phyloP scores from a whole-genome alignment of 2,888 invertebrate genomes.

The Lasioglossum leucozonium region DNA sequence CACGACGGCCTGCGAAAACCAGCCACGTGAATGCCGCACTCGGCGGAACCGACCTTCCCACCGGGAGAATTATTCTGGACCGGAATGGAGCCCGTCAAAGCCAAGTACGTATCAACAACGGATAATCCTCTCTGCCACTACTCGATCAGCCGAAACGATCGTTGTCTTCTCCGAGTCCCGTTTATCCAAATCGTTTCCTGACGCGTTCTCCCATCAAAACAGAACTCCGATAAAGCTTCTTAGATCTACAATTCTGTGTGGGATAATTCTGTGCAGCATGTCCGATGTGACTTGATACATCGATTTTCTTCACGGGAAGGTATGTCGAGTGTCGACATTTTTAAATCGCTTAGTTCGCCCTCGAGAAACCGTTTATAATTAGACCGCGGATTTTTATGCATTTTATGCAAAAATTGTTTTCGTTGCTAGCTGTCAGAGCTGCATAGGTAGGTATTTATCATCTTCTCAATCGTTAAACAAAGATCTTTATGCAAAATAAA shows the following conservation, averaged over 20 bases:
- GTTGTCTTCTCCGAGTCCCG: background rate
- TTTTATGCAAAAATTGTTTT: no score
- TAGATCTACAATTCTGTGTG: background rate
- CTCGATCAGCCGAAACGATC: background rate
- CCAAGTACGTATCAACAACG: constrained; percentile 58
- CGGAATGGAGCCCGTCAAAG: constrained; percentile 60
- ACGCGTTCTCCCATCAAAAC: background rate
- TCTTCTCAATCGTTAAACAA: no score
- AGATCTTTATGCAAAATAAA: no score
- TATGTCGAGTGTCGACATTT: no score
- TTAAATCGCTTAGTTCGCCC: no score
- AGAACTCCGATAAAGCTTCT: background rate
- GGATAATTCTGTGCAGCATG: no score
- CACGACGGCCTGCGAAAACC: constrained; percentile 47
- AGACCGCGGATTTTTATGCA: no score
- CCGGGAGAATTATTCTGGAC: constrained; percentile 47
- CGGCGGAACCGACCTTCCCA: constrained; percentile 40
- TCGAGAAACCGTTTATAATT: no score
- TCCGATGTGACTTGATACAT: no score
- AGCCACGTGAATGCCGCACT: constrained; percentile 55
- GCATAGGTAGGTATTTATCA: no score
- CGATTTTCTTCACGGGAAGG: no score
- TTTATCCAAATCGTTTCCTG: background rate
- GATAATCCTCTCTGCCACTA: background rate
- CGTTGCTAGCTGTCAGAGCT: no score